A percentile compares a stretch with the other conserved stretches of the same genome.
Evolutionary conservation across 2,888 invertebrate species (phyloP).

Genomic region (Idaea dimidiata): DNA sequence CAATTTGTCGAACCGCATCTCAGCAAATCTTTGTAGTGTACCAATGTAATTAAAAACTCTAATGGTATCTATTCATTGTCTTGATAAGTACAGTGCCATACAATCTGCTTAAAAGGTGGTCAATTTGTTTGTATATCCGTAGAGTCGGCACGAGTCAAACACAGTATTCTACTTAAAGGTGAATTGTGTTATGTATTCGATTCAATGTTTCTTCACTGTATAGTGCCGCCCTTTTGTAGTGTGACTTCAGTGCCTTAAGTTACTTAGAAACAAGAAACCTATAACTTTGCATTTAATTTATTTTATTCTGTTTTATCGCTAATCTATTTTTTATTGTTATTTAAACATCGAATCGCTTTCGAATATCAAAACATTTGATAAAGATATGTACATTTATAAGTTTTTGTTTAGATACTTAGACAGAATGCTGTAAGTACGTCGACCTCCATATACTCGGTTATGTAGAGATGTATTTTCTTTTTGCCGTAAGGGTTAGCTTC

Average conservation of each 20-base stretch:
- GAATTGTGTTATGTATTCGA: slow-evolving; percentile 63
- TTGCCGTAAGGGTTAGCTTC: slow-evolving; percentile 11
- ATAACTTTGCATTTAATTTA: slow-evolving; percentile 8
- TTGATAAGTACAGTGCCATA: slow-evolving; percentile 47
- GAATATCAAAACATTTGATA: too few species aligned
- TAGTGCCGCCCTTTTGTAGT: slow-evolving; percentile 36
- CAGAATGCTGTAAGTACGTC: not conserved
- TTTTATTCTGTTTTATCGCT: not conserved
- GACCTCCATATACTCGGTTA: not conserved
- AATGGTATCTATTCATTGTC: slow-evolving; percentile 31
- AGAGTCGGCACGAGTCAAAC: slow-evolving; percentile 46
- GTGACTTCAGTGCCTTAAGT: slow-evolving; percentile 32
- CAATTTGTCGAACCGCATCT: not conserved
- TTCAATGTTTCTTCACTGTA: slow-evolving; percentile 38
- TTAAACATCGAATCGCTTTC: too few species aligned
- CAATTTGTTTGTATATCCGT: slow-evolving; percentile 52
- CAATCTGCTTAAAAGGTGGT: slow-evolving; percentile 64
- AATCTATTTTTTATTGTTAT: too few species aligned
- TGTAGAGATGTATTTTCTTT: slow-evolving; percentile 10
- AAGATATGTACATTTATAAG: too few species aligned
- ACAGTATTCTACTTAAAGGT: slow-evolving; percentile 75
- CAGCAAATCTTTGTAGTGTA: not conserved
- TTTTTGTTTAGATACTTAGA: too few species aligned
- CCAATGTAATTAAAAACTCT: slow-evolving; percentile 35
- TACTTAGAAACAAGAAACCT: slow-evolving; percentile 8